Base-by-base conservation (phyloP, 2,888 invertebrate species). In the Agrypnus murinus region DNA sequence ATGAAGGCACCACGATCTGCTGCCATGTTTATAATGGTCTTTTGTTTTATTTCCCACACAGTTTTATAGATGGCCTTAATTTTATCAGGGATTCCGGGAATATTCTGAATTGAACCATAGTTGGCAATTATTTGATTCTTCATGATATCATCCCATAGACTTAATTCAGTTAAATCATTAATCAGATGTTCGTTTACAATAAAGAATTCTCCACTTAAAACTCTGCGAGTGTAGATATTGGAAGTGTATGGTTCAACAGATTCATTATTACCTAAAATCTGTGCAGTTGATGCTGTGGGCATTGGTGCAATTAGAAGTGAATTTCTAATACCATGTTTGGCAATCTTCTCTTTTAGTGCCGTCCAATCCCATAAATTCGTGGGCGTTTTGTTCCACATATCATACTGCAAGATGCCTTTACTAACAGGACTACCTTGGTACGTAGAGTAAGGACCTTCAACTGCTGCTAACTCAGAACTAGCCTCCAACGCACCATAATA, bases 241-340 rank as follows among this genome's bases (percentile, higher is more conserved):
- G 96, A 97, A 0, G 98, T 99, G 85, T 98, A 99, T 0, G 99
- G 96, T 86, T 99, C 99, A 81, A 98, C 94, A 0, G 98, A 96
- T 85, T 99, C 99, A 84, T 99, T 99, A 84, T 99, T 99, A 14
- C 99, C 99, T 48, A 99, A 90, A 81, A 99, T 99, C 87, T 99
- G 99, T 1, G 99, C 99, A 0, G 99, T 99, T 0, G 98, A 98
- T 7, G 99, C 98, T 4, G 99, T 99, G 0, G 99, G 99, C 99
- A 99, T 99, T 0, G 98, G 98, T 0, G 99, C 98, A 74, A 99
- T 78, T 15, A 99, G 87, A 14, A 84, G 71, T 1, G 98, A 98
- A 87, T 99, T 99, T 66, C 99, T 88, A 0, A 99, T 87, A 8
- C 99, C 99, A 86, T 95, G 90, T 86, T 93, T 88, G 0, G 93